Conservation (phyloP, 2,113 vertebrate species). For the Eulemur macaco region DNA sequence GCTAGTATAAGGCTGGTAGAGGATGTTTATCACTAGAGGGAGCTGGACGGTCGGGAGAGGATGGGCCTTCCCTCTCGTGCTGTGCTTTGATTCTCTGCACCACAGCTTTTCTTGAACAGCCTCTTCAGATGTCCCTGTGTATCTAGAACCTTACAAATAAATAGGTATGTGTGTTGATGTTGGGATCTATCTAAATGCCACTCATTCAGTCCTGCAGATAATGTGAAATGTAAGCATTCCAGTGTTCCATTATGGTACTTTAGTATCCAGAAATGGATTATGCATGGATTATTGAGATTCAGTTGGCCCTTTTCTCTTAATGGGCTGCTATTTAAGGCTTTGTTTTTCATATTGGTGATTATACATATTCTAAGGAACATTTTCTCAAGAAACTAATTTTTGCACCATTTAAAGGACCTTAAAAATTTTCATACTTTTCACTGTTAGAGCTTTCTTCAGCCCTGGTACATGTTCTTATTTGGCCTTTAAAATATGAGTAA, state of each 20-base stretch:
- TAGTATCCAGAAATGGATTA: neutral
- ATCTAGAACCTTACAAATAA: neutral
- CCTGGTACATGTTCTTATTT: neutral
- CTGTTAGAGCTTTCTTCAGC: neutral
- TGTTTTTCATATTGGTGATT: neutral
- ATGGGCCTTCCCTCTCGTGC: neutral
- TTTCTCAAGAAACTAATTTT: conserved; percentile 12
- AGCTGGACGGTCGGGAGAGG: neutral
- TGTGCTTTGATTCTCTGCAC: neutral
- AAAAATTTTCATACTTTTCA: conserved; percentile 4
- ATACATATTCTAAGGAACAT: neutral
- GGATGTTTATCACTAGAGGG: neutral
- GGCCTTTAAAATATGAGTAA: conserved; percentile 30
- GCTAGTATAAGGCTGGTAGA: neutral
- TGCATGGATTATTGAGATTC: neutral
- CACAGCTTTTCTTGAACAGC: neutral
- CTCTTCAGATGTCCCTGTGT: neutral
- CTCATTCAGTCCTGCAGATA: neutral
- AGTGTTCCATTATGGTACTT: neutral
- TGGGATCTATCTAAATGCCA: neutral
- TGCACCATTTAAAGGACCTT: neutral
- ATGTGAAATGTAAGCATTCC: neutral
- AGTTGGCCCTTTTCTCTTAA: neutral
- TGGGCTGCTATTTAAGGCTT: neutral
- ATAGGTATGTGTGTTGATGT: neutral